These are phyloP conservation scores for Podarcis cretensis DNA, from an alignment of 2,113 vertebrate species.

Conservation along the genomic window DNA sequence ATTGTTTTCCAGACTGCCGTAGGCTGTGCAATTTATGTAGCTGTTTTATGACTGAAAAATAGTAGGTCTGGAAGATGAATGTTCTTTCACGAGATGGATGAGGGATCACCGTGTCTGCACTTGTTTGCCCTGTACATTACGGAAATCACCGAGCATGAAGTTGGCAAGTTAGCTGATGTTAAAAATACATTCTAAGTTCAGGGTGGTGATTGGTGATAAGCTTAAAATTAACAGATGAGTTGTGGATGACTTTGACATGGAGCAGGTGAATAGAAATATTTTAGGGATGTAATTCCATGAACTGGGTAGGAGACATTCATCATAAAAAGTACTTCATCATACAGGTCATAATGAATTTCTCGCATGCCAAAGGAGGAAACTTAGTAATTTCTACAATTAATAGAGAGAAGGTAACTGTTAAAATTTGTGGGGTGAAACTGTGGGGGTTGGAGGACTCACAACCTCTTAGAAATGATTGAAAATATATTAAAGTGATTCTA, in stretches of 20 bases:
- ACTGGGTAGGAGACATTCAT: background rate
- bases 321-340: background rate
- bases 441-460: background rate
- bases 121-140: background rate
- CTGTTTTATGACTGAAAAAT: conserved; percentile 3
- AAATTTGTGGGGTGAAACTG: background rate
- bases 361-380: no score
- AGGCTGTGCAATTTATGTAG: background rate
- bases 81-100: background rate
- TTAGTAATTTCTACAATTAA: background rate
- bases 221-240: background rate
- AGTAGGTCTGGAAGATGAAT: background rate
- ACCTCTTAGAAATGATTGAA: background rate
- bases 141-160: background rate
- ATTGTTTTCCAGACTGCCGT: background rate
- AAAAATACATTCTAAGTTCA: background rate
- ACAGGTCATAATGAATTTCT: background rate
- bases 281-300: background rate
- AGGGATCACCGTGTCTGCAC: background rate
- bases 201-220: background rate
- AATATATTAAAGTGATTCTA: background rate
- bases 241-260: background rate
- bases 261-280: background rate
- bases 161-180: background rate
- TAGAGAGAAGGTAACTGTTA: background rate